Base-by-base conservation (phyloP, 2,888 invertebrate genomes). In the Eretmocerus hayati region DNA sequence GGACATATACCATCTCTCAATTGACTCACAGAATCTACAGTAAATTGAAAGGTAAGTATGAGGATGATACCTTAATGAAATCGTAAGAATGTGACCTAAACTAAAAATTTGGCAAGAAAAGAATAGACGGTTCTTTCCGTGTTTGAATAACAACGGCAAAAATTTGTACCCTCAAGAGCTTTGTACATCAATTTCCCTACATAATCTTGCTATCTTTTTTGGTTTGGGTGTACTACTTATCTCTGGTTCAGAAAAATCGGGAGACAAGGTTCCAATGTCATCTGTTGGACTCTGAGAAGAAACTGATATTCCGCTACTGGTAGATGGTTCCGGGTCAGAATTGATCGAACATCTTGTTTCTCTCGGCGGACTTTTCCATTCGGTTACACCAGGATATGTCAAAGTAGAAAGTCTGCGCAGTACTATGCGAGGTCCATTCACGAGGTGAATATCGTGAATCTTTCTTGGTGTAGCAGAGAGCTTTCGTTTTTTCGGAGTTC, bases 1-100 rank as follows among this genome's bases (percentile, higher is more conserved):
- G 77, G 56, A 78, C 77, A 58, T 75, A 75, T 55, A 72, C 73
- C 36, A 75, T 79, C 52, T 74, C 76, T 59, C 75, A 73, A 43
- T 69, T 74, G 3, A 78, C 78, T 6, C 68, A 74, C 52, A 74
- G 75, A 63, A 69, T 78, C 54, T 74, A 77, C 61, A 75, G 72
- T 42, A 79, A 77, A 59, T 72, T 83, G 62, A 76, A 77, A 57
- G 77, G 71, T 71, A 60, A 59, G 60, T 62, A 15, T n/a, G n/a
- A n/a, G n/a, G n/a, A n/a, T n/a, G n/a, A n/a, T n/a, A n/a, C n/a
- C n/a, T n/a, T n/a, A n/a, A n/a, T n/a, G n/a, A n/a, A n/a, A n/a
- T n/a, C n/a, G n/a, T n/a, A n/a, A n/a, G n/a, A n/a, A n/a, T n/a
- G n/a, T n/a, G n/a, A n/a, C n/a, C n/a, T n/a, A n/a, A n/a, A n/a